A percentile compares a stretch with the other conserved stretches of the same genome.
Evolutionary conservation across 2,113 vertebrate species (phyloP).

Genomic region (Vanacampus margaritifer): DNA sequence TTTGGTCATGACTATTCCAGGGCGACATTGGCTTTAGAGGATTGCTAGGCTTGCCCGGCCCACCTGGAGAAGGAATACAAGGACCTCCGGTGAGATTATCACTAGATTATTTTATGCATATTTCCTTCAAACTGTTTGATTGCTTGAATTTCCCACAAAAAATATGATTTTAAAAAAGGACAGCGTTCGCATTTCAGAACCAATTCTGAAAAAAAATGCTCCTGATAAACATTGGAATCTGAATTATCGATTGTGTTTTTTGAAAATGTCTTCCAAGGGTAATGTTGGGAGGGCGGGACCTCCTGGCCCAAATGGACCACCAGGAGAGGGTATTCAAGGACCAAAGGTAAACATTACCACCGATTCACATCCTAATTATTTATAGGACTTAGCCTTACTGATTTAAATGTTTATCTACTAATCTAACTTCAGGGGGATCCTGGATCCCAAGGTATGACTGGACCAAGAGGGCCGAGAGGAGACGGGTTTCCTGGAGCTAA

Average conservation of each 20-base stretch:
- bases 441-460: conserved; percentile 82
- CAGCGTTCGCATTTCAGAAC: too few relatives aligned
- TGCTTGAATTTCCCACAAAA: background rate
- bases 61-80: conserved; percentile 81
- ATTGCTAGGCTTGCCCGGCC: conserved; percentile 75
- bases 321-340: conserved; percentile 84
- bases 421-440: conserved; percentile 77
- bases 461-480: conserved; percentile 81
- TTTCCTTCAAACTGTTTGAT: background rate
- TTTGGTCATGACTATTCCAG: conserved; percentile 59
- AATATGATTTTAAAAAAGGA: background rate
- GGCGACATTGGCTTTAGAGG: conserved; percentile 84
- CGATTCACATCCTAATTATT: background rate
- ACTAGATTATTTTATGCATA: background rate
- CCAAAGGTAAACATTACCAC: conserved; percentile 74
- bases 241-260: background rate
- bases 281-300: conserved; percentile 75
- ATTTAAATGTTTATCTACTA: background rate
- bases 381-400: background rate
- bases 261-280: conserved; percentile 69
- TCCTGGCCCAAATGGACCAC: conserved; percentile 77
- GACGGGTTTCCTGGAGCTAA: conserved; percentile 83
- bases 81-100: conserved; percentile 78
- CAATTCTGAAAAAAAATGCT: background rate
- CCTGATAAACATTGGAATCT: background rate